Evolutionary conservation across 2,113 vertebrate species (phyloP), one percentile per base, ranked within the genome.

Genomic region (Periophthalmus modestus): DNA sequence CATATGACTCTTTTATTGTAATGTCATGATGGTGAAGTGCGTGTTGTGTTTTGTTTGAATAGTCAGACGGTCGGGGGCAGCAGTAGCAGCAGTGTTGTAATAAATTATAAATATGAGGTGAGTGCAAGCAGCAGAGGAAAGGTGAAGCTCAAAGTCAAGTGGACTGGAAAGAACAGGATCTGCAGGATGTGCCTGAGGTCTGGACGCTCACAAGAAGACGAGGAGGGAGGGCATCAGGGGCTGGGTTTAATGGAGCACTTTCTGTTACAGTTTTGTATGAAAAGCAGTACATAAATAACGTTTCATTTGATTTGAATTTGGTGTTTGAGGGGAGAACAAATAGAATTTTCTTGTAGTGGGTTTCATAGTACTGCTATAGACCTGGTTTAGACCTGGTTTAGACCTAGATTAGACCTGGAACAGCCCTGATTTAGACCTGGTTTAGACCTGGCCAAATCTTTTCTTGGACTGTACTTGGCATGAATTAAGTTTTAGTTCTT

Each of bases 61-160:
- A 89, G 87, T 88, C 86, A 90, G 91, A 88, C 89, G 91, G 88
- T 73, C 85, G 82, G 68, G 82, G 10, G 39, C 39, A 43, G 39
- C 36, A 39, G 36, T 1, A 43, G 84, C 77, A 88, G 77, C 82
- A 83, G 87, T 71, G 87, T 84, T 87, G 80, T 83, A 85, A 88
- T 92, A 86, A 92, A 92, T 92, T 91, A 92, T 91, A 89, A 91
- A 92, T 89, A 91, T 47, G 78, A 88, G 85, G 85, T 89, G 86
- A 80, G 83, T 71, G 73, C 74, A 90, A 91, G 90, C 80, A 80
- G 85, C 82, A 76, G 86, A 89, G 81, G 87, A 91, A 89, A 89
- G 87, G 86, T 89, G 82, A 89, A 83, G 63, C 78, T 48, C 81
- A 87, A 84, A 85, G 90, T 86, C 85, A 89, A 85, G 69, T 83